Percentiles rank a stretch among this genome's conserved stretches.
phyloP scores from a whole-genome alignment of 2,888 invertebrate genomes.

The Podotricha telesiphe region DNA sequence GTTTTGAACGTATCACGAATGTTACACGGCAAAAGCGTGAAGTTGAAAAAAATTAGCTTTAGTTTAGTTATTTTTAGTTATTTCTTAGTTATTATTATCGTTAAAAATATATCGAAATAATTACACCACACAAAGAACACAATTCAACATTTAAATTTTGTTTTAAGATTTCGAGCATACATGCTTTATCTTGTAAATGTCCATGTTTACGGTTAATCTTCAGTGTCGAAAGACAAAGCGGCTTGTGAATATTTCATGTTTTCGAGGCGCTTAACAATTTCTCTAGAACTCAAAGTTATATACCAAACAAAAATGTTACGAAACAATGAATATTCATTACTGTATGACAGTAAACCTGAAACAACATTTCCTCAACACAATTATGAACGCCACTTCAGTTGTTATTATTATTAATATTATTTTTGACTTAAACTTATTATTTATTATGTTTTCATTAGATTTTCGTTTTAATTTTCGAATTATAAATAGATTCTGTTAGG shows the following conservation, averaged over 20 bases:
- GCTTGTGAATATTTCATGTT: conserved; percentile 74
- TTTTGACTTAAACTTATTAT: neutral
- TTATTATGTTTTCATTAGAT: neutral
- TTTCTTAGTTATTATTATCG: conserved; percentile 1
- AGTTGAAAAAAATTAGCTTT: too few species aligned
- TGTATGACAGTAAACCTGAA: conserved; percentile 40
- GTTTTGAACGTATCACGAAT: too few species aligned
- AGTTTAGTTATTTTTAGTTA: neutral
- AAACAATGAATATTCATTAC: conserved; percentile 66
- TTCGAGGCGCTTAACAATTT: conserved; percentile 62
- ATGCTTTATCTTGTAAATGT: conserved; percentile 73
- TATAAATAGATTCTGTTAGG: too few species aligned
- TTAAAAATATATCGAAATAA: conserved; percentile 3
- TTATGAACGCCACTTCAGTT: conserved; percentile 15
- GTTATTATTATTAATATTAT: neutral
- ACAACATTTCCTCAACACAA: conserved; percentile 42
- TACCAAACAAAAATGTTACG: conserved; percentile 61
- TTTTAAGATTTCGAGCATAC: conserved; percentile 41
- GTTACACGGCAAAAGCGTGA: too few species aligned
- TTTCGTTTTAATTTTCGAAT: neutral
- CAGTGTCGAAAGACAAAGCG: conserved; percentile 66
- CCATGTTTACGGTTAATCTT: conserved; percentile 67
- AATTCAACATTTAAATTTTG: neutral
- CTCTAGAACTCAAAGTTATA: conserved; percentile 62
- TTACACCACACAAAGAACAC: neutral